Conservation (phyloP, 2,113 vertebrate species). For the Odocoileus virginianus region DNA sequence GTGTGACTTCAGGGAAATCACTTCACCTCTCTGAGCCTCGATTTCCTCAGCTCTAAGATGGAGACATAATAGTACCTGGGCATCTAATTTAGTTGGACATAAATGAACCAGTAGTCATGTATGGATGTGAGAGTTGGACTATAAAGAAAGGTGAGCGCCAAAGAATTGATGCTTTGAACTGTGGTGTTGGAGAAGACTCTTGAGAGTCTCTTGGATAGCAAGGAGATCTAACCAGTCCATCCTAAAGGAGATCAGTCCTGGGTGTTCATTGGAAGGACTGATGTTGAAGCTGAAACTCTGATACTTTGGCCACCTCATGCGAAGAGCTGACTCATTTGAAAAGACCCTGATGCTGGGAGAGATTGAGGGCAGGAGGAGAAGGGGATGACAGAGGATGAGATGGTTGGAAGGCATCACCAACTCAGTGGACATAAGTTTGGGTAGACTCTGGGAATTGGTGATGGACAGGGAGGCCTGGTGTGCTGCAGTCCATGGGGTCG, state of each 20-base stretch:
- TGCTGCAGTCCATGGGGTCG: not conserved
- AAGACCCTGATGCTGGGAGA: not conserved
- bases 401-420: not conserved
- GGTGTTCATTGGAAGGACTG: not conserved
- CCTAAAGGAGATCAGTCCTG: not conserved
- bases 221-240: not conserved
- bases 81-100: not conserved
- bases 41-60: not conserved
- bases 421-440: not conserved
- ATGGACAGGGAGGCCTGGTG: not conserved
- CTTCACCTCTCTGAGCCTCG: not conserved
- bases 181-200: not conserved
- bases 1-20: not conserved
- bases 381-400: not conserved
- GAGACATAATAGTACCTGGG: not conserved
- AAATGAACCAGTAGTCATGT: not conserved
- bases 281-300: not conserved
- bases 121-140: not conserved
- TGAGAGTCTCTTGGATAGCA: not conserved
- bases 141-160: accelerated
- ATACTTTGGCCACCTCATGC: not conserved
- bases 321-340: not conserved
- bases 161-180: not conserved
- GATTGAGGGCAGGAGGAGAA: not conserved
- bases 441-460: not conserved